A percentile compares a stretch with the other conserved stretches of the same genome.
phyloP scores from a whole-genome alignment of 2,888 invertebrate species.

The Calliopum simillimum region DNA sequence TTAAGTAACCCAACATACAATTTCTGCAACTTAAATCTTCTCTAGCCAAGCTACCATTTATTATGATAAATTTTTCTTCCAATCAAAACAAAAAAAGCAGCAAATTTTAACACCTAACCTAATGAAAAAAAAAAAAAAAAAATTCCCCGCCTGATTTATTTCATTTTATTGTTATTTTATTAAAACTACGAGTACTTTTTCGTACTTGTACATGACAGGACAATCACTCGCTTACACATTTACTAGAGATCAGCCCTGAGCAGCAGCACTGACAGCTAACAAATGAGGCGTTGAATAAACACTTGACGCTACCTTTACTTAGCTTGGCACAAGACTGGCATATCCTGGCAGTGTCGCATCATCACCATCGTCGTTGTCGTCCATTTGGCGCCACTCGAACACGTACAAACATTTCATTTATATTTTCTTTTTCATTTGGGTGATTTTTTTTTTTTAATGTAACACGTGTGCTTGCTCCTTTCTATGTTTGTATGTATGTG shows the following conservation, averaged over 20 bases:
- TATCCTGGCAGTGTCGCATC: not conserved
- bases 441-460: not conserved
- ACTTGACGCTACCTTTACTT: not conserved
- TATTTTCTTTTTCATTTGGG: not conserved
- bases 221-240: slow-evolving; percentile 12
- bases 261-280: slow-evolving; percentile 22
- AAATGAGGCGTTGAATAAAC: slow-evolving; percentile 26
- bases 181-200: too few relatives aligned
- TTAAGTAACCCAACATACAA: too few relatives aligned
- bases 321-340: too few relatives aligned
- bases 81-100: too few relatives aligned
- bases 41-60: too few relatives aligned
- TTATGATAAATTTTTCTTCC: too few relatives aligned
- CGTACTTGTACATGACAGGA: slow-evolving; percentile 3
- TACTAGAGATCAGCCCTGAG: slow-evolving; percentile 4
- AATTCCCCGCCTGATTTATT: too few relatives aligned
- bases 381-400: slow-evolving; percentile 23
- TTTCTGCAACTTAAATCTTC: too few relatives aligned
- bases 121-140: too few relatives aligned
- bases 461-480: too few relatives aligned
- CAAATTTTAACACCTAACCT: too few relatives aligned
- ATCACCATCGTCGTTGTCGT: not conserved
- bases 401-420: slow-evolving; percentile 17
- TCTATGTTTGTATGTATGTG: not conserved
- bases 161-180: too few relatives aligned